Evolutionary conservation across 2,113 vertebrate genomes (phyloP), one percentile per base, ranked within the genome.

Genomic region (Empidonax traillii): DNA sequence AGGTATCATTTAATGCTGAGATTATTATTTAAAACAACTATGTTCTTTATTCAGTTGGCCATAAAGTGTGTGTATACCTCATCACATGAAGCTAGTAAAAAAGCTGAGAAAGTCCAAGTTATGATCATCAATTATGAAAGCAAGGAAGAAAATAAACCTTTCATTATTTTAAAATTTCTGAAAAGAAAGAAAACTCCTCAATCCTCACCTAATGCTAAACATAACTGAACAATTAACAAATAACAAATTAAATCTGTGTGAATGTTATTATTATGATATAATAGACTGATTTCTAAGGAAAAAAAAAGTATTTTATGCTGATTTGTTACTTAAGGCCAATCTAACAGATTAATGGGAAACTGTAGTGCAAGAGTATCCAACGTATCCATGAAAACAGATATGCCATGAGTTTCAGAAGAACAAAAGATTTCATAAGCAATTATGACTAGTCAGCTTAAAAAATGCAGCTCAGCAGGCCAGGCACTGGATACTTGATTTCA

Each of bases 391-490:
- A 87, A 91, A 90, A 80, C 1, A 9, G 62, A 79, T 67, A 85
- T 43, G 41, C 35, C 62, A 24, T 23, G 47, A 75, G 51, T 47
- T 94, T 85, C 56, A 82, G 66, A 65, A 87, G 31, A 89, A 88
- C 51, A 96, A 89, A 87, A 86, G 53, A 62, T 68, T 52, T 81
- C 80, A 69, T 2, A 63, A 14, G 28, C 28, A 74, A 31, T 62
- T 85, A 78, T 18, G 77, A 93, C 31, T 46, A 89, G 73, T 41
- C 33, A 93, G 25, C 28, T 83, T 76, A 72, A 87, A 91, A 92
- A 72, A 61, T 55, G 35, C 52, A 58, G 44, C 28, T 55, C 33
- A n/a, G 39, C 0, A 0, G 31, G 19, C 17, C 66, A 75, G 30
- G 30, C 47, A 27, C 43, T 4, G 3, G 23, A 27, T 15, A 39